Base-by-base conservation (phyloP, 2,797 vertebrate genomes). In the Leptoclinus maculatus region DNA sequence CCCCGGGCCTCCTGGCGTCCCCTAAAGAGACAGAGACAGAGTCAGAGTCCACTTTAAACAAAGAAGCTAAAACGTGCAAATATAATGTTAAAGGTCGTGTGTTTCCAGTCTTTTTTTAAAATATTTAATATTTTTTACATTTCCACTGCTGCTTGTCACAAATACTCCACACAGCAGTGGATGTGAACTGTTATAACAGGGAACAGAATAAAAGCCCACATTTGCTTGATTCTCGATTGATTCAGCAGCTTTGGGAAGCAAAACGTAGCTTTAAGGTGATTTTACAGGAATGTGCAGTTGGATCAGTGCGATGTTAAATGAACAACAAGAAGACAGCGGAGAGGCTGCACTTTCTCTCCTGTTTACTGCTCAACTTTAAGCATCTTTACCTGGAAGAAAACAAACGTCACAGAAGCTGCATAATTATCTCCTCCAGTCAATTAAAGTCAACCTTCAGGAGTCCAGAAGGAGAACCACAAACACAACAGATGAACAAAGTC, bases 1-100 rank as follows among this genome's bases (percentile, higher is more conserved):
- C 71, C 98, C 95, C 0, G 94, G 94, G 21, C 86, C 88, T 87
- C 95, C 95, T 45, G 95, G 98, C 71, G 94, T 95, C 68, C 97
- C 98, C 98, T 99, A 57, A 9, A 21, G 41, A 85, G 45, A 80
- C 3, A 41, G 9, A 60, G 34, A 49, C n/a, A 62, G 2, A 32
- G 10, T 21, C 3, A 23, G 13, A 32, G 19, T 11, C 14, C 14
- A 13, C n/a, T 56, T 25, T 29, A 8, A 29, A 56, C 7, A 29
- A 53, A 51, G n/a, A 51, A 7, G 45, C 43, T 17, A 6, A 17
- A 45, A 19, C 6, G 1, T 17, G 45, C 21, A 47, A 19, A 19
- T 47, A 47, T 7, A 17, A 14, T 7, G 43, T 45, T 6, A 6
- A 13, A 12, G 38, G 11, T 39, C 29, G 29, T 29, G 29, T 29